Evolutionary conservation across 1,140 invertebrate species (phyloP), one percentile per base, ranked within the genome.

Genomic region (Polypedilum vanderplanki): DNA sequence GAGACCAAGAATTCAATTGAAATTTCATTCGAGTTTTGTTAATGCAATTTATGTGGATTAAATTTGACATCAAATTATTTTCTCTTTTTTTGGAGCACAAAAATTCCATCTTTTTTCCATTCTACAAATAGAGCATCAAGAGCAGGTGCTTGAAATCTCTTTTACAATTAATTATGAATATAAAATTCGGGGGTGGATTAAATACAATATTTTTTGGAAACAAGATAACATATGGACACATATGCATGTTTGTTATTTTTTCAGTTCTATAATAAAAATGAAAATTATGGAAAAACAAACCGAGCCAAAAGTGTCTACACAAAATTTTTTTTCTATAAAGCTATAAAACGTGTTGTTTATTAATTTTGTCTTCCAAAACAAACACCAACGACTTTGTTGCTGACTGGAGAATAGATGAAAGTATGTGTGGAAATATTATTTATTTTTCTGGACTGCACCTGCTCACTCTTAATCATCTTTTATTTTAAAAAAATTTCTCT

Each of bases 321-420:
- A 33, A 1, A 33, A 33, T 33, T 33, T 33, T 33, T 33, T 33
- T 33, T 33, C 46, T 57, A 57, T 57, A n/a, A 57, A 57, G 46
- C 46, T 57, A 57, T 57, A 57, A 57, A 57, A 57, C 46, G 46
- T 57, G 46, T 57, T 57, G 46, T 57, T 70, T 70, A 70, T 70
- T 70, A 70, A 70, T 70, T 70, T 70, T 18, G 7, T 70, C 20
- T 22, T 70, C 65, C 65, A 70, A 70, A 70, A 70, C 65, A 70
- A 70, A 70, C 65, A 70, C 46, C 46, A 57, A 57, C 46, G 46
- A 57, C 46, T 57, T 57, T 57, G 46, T 57, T 57, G 12, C 46
- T 57, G 9, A 57, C 46, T n/a, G n/a, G 46, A n/a, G 12, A 57
- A 57, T 57, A 15, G 46, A n/a, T 57, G 46, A n/a, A 15, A 57